Evolutionary conservation across 2,888 invertebrate species (phyloP).

Genomic region (Smittia aterrima): DNA sequence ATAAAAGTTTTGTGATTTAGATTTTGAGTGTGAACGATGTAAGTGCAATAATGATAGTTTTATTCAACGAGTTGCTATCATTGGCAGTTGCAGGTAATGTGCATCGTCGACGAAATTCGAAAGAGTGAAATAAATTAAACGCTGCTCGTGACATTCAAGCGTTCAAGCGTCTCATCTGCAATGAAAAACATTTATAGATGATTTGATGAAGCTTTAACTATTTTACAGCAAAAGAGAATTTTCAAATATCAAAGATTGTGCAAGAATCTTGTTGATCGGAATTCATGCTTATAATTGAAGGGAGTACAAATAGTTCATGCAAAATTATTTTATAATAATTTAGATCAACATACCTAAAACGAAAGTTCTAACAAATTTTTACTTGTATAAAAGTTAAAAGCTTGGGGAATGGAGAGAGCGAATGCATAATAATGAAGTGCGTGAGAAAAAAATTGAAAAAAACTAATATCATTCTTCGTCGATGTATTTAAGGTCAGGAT

Average conservation of each 20-base stretch:
- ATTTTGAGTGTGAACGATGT: neutral
- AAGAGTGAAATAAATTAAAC: neutral
- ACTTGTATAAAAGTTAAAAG: neutral
- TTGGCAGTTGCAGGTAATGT: neutral
- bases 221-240: neutral
- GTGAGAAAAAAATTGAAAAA: neutral
- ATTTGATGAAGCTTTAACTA: neutral
- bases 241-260: neutral
- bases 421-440: neutral
- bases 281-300: neutral
- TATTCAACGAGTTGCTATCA: neutral
- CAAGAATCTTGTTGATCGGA: neutral
- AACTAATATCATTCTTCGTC: slow-evolving; percentile 34
- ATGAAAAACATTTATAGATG: slow-evolving; percentile 2
- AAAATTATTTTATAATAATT: neutral
- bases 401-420: too few species aligned
- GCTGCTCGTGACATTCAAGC: slow-evolving; percentile 15
- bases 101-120: slow-evolving; percentile 8
- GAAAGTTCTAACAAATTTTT: neutral
- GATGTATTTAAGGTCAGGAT: slow-evolving; percentile 40
- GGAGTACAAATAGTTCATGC: neutral
- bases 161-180: slow-evolving; percentile 29
- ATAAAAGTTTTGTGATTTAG: neutral
- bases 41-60: neutral
- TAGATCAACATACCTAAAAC: neutral